A percentile compares a stretch with the other conserved stretches of the same genome.
phyloP scores from a whole-genome alignment of 2,888 invertebrate genomes.

The Stenodera caucasica region DNA sequence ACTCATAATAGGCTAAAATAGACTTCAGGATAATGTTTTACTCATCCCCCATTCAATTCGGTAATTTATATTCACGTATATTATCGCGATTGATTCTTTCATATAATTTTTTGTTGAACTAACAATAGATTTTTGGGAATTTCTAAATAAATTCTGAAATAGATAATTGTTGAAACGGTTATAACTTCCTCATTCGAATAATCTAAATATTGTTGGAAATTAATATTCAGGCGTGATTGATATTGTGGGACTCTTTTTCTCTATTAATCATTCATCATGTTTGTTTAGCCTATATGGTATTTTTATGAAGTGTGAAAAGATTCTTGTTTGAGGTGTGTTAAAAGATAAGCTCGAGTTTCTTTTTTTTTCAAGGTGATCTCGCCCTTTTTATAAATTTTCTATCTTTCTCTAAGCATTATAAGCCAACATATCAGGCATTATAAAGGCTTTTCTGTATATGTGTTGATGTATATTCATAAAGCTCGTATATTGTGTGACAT shows the following conservation, averaged over 20 bases:
- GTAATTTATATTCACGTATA: no score
- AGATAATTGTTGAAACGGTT: no score
- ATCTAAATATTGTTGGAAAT: no score
- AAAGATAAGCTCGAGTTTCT: conserved; percentile 18
- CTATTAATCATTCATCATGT: conserved; percentile 28
- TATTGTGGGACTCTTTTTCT: conserved; percentile 11
- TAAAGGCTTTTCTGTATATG: conserved; percentile 7
- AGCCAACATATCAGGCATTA: not conserved
- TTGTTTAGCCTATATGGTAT: conserved; percentile 27
- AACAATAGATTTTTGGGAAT: no score
- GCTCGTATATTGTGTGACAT: conserved; percentile 24
- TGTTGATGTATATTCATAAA: conserved; percentile 25
- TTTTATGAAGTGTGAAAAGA: conserved; percentile 30
- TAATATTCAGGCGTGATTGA: no score
- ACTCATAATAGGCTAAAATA: conserved; percentile 25
- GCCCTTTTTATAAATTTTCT: not conserved
- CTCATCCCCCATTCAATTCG: no score
- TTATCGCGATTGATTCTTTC: no score
- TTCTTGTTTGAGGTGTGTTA: conserved; percentile 13
- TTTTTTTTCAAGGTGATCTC: not conserved
- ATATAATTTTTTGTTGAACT: no score
- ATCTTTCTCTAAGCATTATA: no score
- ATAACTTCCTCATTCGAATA: no score
- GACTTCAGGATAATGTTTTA: no score
- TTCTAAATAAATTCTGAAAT: no score